These are phyloP conservation scores for Deroplatys truncata DNA, from an alignment of 2,888 invertebrate species.

Conservation along the genomic window DNA sequence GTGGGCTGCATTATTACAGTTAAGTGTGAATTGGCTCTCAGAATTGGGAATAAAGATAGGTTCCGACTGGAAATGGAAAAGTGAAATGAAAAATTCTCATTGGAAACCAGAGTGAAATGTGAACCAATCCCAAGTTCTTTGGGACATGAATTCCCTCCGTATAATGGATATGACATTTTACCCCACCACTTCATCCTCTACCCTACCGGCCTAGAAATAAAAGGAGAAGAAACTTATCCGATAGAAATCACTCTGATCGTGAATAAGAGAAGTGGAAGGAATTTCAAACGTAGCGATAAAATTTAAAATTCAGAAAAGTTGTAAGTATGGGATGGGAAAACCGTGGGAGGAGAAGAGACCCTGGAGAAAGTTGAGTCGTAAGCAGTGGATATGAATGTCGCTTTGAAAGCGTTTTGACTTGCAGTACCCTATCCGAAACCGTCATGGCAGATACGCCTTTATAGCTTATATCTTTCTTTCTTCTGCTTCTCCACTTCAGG, in stretches of 20 bases:
- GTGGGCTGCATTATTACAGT: neutral
- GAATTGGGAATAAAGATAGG: neutral
- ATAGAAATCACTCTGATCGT: neutral
- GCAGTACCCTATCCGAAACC: neutral
- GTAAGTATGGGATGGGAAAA: neutral
- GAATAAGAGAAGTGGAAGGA: neutral
- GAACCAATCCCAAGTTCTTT: neutral
- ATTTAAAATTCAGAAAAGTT: neutral
- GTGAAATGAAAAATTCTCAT: neutral
- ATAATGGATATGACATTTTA: neutral
- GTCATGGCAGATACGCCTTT: neutral
- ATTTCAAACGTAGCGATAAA: neutral
- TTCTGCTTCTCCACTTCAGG: neutral
- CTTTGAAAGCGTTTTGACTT: neutral
- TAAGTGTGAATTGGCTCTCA: neutral
- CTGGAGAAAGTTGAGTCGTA: neutral
- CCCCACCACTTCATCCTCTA: neutral
- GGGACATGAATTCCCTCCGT: neutral
- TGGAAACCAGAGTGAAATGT: neutral
- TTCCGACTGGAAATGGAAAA: neutral
- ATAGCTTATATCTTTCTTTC: neutral
- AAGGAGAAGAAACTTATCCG: neutral
- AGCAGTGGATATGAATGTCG: neutral
- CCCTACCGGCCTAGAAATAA: neutral
- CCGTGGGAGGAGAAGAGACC: too few relatives aligned